phyloP scores from a whole-genome alignment of 2,113 vertebrate species.

The Notarius quadriscutis region DNA sequence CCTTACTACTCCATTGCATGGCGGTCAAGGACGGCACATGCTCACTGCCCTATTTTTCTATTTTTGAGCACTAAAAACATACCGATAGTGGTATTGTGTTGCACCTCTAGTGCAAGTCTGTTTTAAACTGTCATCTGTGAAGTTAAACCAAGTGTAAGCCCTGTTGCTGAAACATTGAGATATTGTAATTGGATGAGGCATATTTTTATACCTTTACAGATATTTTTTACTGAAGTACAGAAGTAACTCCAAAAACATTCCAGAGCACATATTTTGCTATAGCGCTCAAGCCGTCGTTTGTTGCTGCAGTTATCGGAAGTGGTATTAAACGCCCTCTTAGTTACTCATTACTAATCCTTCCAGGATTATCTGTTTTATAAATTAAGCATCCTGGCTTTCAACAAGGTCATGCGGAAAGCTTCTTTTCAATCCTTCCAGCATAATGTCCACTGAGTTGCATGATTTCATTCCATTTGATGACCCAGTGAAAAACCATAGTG shows the following conservation, averaged over 20 bases:
- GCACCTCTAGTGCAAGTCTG: too few relatives aligned
- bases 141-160: too few relatives aligned
- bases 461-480: conserved; percentile 18
- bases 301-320: not conserved
- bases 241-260: not conserved
- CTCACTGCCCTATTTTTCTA: too few relatives aligned
- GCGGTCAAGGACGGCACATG: too few relatives aligned
- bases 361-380: conserved; percentile 1
- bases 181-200: too few relatives aligned
- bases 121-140: too few relatives aligned
- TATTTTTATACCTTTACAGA: too few relatives aligned
- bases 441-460: conserved; percentile 4
- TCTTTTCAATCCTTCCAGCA: not conserved
- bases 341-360: not conserved
- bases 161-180: too few relatives aligned
- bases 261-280: not conserved
- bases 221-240: too few relatives aligned
- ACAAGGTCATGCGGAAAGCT: not conserved
- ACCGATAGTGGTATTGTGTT: too few relatives aligned
- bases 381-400: not conserved
- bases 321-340: not conserved
- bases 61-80: too few relatives aligned
- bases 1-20: too few relatives aligned
- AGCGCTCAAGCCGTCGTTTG: not conserved
- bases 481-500: conserved; percentile 37